Base-by-base conservation (phyloP, 2,113 vertebrate species). In the Perca flavescens region DNA sequence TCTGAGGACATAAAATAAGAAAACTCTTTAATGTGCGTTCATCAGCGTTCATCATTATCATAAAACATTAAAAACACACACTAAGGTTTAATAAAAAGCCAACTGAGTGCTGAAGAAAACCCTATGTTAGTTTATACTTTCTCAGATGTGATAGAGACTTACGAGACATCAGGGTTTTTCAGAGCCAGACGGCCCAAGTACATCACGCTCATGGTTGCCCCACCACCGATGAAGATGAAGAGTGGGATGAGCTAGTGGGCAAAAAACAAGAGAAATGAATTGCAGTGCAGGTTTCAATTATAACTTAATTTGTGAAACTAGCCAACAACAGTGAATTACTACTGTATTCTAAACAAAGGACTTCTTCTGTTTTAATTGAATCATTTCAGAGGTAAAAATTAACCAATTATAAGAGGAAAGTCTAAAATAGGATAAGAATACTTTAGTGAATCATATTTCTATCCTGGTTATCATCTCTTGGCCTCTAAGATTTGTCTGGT, bases 81-180 rank as follows among this genome's bases (percentile, higher is more conserved):
- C 54, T 22, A 16, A 47, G 25, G 52, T 72, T 65, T 10, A 9
- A 36, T 13, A 36, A 21, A 46, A 25, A 28, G n/a, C 13, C 8
- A 19, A 25, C 13, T 1, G 31, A 60, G 3, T 2, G 25, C 68
- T 1, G 49, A 54, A 7, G 19, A 69, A 54, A 13, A 21, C 17
- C 46, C 31, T 2, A 5, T 47, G 7, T 52, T 0, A 19, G 28
- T 17, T 16, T 16, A 13, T 40, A 14, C 46, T 77, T n/a, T 25
- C n/a, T 80, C 19, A 58, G 43, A 21, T 16, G 1, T 60, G n/a
- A 17, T 8, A 1, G 47, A 68, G 12, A 94, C 96, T 62, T 93
- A 98, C 98, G 94, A 88, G 85, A 98, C 97, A 16, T 97, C 97
- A 2, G 98, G 97, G 88, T 96, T 98, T 89, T 95, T 96, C 75